These are phyloP conservation scores for Cantharis lateralis DNA, from an alignment of 2,888 invertebrate species.

Conservation along the genomic window DNA sequence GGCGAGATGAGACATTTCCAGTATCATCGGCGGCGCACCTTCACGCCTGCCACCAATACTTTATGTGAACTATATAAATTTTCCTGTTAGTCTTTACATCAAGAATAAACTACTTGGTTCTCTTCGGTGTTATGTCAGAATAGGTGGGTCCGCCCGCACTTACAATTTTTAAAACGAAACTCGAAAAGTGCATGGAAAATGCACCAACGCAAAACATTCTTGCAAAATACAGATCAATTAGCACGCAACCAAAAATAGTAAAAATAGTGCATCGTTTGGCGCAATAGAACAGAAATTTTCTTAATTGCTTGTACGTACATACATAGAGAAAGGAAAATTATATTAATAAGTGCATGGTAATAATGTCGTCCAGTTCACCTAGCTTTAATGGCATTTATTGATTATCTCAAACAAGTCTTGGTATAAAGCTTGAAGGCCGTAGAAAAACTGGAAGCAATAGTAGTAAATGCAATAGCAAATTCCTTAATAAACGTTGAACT, in stretches of 20 bases:
- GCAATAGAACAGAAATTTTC: not conserved
- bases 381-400: slow-evolving; percentile 9
- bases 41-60: slow-evolving; percentile 26
- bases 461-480: slow-evolving; percentile 26
- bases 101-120: slow-evolving; percentile 15
- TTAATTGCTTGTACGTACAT: not conserved
- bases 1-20: slow-evolving; percentile 17
- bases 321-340: not conserved
- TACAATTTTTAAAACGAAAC: not conserved
- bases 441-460: slow-evolving; percentile 25
- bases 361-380: slow-evolving; percentile 3
- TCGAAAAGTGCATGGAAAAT: not conserved
- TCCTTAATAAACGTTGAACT: slow-evolving; percentile 29
- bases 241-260: not conserved
- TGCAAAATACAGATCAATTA: not conserved
- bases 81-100: slow-evolving; percentile 19
- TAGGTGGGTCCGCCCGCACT: slow-evolving; percentile 3
- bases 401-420: slow-evolving; percentile 19
- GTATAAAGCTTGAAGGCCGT: slow-evolving; percentile 18
- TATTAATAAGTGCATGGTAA: not conserved
- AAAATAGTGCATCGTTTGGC: not conserved
- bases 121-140: slow-evolving; percentile 7
- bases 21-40: slow-evolving; percentile 25
- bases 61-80: slow-evolving; percentile 24
- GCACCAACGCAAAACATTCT: not conserved